Base-by-base conservation (phyloP, 2,113 vertebrate species). In the Actinemys pallida region DNA sequence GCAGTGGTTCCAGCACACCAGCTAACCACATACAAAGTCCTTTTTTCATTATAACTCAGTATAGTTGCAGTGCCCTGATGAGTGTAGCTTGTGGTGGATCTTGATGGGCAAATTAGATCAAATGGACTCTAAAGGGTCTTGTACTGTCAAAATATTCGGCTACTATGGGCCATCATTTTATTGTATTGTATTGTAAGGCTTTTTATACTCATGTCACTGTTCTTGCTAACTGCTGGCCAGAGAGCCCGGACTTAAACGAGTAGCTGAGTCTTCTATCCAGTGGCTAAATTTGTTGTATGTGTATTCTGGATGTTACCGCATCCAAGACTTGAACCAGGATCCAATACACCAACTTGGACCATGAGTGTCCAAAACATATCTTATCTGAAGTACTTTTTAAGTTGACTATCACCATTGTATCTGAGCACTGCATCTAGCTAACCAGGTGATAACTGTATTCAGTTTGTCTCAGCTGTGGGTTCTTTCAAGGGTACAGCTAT, bases 381-480 rank as follows among this genome's bases (percentile, higher is more conserved):
- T 54, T 93, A 3, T 79, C 79, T 90, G 72, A 54, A 83, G 69
- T 91, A 78, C 45, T 22, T 72, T 69, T 89, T 31, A 39, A 78
- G 35, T n/a, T 45, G 16, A 24, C 42, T 25, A 20, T 80, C 10
- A 83, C 72, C 39, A 42, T 39, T 75, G 72, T 25, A 39, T 45
- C 72, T 76, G 39, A 76, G 42, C 72, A 42, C 72, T 76, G 10
- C 42, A 76, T 24, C 65, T 22, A 10, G 13, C 39, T 90, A 76
- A 93, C 5, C 42, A 76, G 39, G 24, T 45, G 39, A 25, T 29
- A 93, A 52, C 79, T 94, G 47, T 62, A 12, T 96, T 95, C 50
- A 88, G 47, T 52, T 93, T 83, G 6, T 90, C 42, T 83, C 22
- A 88, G 92, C 87, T 92, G 86, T 78, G 92, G 72, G 86, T 94